phyloP scores from a whole-genome alignment of 2,797 vertebrate genomes.

The Artibeus lituratus region DNA sequence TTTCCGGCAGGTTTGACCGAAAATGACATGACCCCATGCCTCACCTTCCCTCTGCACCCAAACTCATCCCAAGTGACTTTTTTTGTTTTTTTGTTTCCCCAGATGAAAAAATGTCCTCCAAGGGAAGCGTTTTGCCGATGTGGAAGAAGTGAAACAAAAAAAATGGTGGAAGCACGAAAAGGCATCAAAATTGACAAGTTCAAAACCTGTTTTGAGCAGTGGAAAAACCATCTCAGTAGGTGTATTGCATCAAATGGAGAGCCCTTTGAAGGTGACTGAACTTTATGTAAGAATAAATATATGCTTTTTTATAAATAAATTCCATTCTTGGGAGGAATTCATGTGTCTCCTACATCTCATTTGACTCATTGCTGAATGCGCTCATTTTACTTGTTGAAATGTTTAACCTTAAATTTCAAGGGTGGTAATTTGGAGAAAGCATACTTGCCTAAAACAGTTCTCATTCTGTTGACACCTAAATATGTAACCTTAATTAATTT shows the following conservation, averaged over 20 bases:
- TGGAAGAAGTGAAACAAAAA: neutral
- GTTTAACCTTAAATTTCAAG: neutral
- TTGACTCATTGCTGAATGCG: neutral
- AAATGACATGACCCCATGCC: neutral
- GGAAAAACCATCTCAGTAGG: neutral
- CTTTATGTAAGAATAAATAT: neutral
- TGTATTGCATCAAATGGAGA: neutral
- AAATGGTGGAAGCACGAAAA: neutral
- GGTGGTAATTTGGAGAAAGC: neutral
- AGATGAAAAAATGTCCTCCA: neutral
- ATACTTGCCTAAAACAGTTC: neutral
- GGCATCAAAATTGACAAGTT: neutral
- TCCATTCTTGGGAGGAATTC: neutral
- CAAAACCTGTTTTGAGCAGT: neutral
- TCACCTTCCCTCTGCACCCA: neutral
- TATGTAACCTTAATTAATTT: neutral
- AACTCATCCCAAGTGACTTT: neutral
- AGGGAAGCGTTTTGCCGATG: neutral
- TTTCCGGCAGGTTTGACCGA: neutral
- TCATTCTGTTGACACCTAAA: neutral
- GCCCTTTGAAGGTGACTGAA: neutral
- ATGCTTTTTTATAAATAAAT: neutral
- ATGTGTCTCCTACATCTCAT: neutral
- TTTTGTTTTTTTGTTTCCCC: neutral
- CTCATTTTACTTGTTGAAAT: neutral